Conservation (phyloP, 1,140 invertebrate species). For the Aradophagus sp. region DNA sequence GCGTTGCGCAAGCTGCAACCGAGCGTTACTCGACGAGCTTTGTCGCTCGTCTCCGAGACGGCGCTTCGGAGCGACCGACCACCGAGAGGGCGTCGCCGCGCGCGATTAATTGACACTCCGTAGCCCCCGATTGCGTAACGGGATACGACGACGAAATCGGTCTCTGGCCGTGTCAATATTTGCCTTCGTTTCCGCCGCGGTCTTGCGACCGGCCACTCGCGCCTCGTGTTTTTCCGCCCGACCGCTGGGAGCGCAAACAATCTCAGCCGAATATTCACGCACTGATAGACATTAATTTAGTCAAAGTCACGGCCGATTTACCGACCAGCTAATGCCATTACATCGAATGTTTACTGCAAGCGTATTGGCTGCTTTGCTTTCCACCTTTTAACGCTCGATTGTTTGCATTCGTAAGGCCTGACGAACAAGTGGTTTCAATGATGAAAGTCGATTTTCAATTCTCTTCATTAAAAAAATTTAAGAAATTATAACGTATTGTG, state of each 20-base stretch:
- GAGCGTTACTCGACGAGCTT: conserved; percentile 52
- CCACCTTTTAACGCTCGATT: no score
- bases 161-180: conserved; percentile 36
- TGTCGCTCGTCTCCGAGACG: conserved; percentile 44
- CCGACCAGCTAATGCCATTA: no score
- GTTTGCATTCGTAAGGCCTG: no score
- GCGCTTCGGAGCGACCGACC: conserved; percentile 28
- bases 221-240: conserved; percentile 24
- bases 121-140: conserved; percentile 22
- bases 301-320: no score
- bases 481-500: no score
- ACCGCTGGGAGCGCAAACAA: conserved; percentile 37
- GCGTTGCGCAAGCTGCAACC: conserved; percentile 65
- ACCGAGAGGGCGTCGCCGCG: neutral
- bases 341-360: no score
- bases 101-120: conserved; percentile 18
- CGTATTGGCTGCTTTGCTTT: no score
- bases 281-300: no score
- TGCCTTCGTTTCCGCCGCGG: conserved; percentile 15
- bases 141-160: conserved; percentile 15
- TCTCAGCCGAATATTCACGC: no score
- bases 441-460: no score
- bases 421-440: no score
- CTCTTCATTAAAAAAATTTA: no score
- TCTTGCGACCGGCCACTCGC: conserved; percentile 3